Evolutionary conservation across 2,797 vertebrate species (phyloP).

Genomic region (Denticeps clupeoides): DNA sequence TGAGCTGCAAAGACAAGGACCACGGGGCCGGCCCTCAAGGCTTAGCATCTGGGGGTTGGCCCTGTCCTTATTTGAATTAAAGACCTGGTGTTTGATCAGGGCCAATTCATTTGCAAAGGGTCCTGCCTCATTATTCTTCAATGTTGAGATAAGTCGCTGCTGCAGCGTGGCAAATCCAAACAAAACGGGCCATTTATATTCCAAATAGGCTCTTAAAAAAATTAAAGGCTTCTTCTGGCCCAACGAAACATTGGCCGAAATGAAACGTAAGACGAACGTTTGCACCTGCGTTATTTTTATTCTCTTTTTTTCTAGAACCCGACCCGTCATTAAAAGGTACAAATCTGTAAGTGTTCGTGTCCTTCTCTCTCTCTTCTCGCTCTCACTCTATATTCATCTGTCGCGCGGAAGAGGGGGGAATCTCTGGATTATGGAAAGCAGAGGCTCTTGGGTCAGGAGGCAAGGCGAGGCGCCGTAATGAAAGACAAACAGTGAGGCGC

Average conservation of each 20-base stretch:
- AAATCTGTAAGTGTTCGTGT: no score
- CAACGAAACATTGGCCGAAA: no score
- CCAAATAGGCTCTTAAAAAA: no score
- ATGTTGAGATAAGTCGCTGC: no score
- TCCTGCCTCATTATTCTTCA: no score
- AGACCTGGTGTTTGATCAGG: conserved; percentile 76
- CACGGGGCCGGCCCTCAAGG: no score
- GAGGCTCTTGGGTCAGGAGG: conserved; percentile 66
- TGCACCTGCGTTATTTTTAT: no score
- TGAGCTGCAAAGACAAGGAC: conserved; percentile 77
- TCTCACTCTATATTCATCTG: conserved; percentile 50
- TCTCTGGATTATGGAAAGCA: conserved; percentile 61
- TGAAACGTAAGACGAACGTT: no score
- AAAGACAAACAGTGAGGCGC: conserved; percentile 70
- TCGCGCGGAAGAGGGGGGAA: conserved; percentile 54
- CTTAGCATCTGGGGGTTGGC: conserved; percentile 61
- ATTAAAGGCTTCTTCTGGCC: no score
- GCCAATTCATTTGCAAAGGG: conserved; percentile 66
- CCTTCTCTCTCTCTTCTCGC: conserved; percentile 42
- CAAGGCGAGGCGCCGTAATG: conserved; percentile 57
- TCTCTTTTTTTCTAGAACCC: conserved; percentile 15
- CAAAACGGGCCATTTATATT: no score
- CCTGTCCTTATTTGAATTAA: conserved; percentile 69
- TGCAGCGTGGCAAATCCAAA: no score
- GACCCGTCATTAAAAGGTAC: no score